Evolutionary conservation across 2,797 vertebrate species (phyloP), one percentile per base, ranked within the genome.

Genomic region (Acanthopagrus latus): DNA sequence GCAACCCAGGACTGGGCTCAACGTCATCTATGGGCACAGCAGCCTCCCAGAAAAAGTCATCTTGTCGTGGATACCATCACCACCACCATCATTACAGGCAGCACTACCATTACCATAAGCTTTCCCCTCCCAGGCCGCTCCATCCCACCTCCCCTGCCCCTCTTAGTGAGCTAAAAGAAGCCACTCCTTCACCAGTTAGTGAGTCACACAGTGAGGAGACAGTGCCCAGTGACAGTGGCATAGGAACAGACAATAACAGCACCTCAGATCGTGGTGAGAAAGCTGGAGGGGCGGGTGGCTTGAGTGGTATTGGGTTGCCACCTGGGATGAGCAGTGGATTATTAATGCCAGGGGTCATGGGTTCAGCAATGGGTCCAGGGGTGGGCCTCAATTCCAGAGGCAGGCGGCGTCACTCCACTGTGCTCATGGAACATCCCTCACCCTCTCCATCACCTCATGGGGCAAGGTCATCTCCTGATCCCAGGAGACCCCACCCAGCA

Each of bases 201-300:
- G 98, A 99, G 86, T 99, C 98, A 18, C 98, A 99, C 88, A 99
- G 98, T 20, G 98, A 99, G 11, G 98, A 99, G 94, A 99, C 98
- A 0, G 95, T 99, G 46, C 98, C 98, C 71, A 99, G 98, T 25
- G 98, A 99, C 92, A 99, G 98, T 20, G 98, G 98, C 12, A 99
- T 99, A 6, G 98, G 98, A 68, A 99, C 98, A 0, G 98, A 99
- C 87, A 99, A 99, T 76, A 99, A 99, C 93, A 99, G 98, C 89
- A 99, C 98, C 3, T 99, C 98, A 0, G 98, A 99, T 86, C 95
- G 98, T 1, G 98, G 97, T 0, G 98, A 99, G 94, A 99, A 99
- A 87, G 96, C 91, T 23, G 95, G 94, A 51, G 90, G 94, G 20
- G 85, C 88, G 0, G 93, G 91, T 20, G 69, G 91, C 27, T 86